These are phyloP conservation scores for Murina feae DNA, from an alignment of 2,113 vertebrate species.

Conservation along the genomic window DNA sequence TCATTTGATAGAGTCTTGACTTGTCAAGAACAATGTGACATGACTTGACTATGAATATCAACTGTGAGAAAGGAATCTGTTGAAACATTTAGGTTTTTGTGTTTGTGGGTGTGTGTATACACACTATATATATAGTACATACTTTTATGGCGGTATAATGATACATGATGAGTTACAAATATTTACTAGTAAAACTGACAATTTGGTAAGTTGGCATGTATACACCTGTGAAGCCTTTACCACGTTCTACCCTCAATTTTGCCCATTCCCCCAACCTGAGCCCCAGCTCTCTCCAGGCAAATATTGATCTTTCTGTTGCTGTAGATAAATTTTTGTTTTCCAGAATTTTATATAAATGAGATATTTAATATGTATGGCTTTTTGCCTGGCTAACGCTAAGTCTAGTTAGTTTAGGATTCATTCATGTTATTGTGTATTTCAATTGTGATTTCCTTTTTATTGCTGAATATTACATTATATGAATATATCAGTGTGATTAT, in stretches of 20 bases:
- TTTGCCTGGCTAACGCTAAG: background rate
- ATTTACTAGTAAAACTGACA: background rate
- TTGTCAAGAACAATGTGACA: background rate
- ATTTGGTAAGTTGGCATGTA: background rate
- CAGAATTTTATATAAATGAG: background rate
- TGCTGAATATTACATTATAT: background rate
- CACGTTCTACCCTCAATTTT: background rate
- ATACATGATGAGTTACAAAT: background rate
- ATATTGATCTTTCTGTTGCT: background rate
- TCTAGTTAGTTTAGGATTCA: background rate
- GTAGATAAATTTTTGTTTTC: background rate
- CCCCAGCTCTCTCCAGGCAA: background rate
- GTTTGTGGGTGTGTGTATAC: background rate
- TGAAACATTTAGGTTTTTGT: background rate
- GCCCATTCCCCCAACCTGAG: fast-evolving
- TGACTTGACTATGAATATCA: background rate
- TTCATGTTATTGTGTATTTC: background rate
- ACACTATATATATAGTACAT: background rate
- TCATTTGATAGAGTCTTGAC: background rate
- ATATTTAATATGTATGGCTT: background rate
- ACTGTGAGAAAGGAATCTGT: background rate
- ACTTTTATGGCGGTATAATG: background rate
- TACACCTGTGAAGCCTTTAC: background rate
- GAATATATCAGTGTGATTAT: background rate
- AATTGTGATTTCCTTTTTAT: background rate